phyloP scores from a whole-genome alignment of 1,140 invertebrate species.

The Rhopalosiphum padi region DNA sequence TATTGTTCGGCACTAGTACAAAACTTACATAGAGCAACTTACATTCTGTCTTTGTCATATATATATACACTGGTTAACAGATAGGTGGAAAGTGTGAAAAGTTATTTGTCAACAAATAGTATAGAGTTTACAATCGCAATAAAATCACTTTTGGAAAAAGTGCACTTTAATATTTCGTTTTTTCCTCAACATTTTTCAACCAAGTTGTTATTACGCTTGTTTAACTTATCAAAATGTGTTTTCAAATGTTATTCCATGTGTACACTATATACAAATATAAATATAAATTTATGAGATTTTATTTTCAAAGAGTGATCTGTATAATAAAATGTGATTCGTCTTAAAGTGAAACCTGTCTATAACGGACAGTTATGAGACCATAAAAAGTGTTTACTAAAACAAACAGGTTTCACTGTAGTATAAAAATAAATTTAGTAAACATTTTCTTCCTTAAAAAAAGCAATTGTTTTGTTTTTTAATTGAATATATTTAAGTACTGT shows the following conservation, averaged over 20 bases:
- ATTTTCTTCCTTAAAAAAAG: not conserved
- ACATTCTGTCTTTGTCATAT: not conserved
- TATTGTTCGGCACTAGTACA: not conserved
- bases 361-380: too few relatives aligned
- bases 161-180: not conserved
- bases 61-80: not conserved
- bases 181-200: not conserved
- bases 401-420: too few relatives aligned
- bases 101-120: slow-evolving; percentile 2
- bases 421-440: not conserved
- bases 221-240: not conserved
- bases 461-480: not conserved
- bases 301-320: too few relatives aligned
- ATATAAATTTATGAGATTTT: too few relatives aligned
- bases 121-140: not conserved
- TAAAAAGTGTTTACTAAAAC: too few relatives aligned
- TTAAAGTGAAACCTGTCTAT: too few relatives aligned
- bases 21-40: not conserved
- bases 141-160: not conserved
- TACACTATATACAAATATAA: not conserved
- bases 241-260: not conserved
- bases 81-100: not conserved
- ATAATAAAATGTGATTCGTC: too few relatives aligned
- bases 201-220: not conserved
- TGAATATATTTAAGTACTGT: not conserved